A percentile compares a stretch with the other conserved stretches of the same genome.
Evolutionary conservation across 2,113 vertebrate genomes (phyloP).

Genomic region (Tetrao urogallus): DNA sequence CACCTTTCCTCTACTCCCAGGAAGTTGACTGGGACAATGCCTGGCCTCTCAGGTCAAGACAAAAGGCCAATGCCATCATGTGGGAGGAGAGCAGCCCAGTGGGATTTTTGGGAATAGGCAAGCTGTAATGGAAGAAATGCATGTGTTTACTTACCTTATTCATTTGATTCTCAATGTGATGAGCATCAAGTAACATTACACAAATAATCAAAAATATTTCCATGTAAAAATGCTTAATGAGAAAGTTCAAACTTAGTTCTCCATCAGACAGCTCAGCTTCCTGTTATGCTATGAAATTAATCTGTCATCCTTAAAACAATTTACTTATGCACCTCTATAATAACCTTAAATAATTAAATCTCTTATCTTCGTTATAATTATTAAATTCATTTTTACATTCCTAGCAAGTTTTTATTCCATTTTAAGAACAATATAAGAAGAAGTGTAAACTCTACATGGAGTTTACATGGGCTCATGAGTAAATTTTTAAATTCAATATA

Average conservation of each 20-base stretch:
- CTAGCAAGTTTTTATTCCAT: not conserved
- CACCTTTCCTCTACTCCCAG: not conserved
- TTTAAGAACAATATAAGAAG: not conserved
- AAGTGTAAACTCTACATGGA: not conserved
- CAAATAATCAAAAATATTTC: not conserved
- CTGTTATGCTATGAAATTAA: not conserved
- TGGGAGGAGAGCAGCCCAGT: not conserved
- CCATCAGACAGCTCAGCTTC: not conserved
- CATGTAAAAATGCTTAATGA: not conserved
- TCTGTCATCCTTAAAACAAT: not conserved
- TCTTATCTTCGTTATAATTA: not conserved
- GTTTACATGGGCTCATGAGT: not conserved
- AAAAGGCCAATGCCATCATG: rapidly evolving
- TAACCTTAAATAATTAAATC: not conserved
- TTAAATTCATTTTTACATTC: not conserved
- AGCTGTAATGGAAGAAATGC: not conserved
- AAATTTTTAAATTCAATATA: not conserved
- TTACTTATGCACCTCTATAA: not conserved
- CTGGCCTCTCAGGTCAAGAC: not conserved
- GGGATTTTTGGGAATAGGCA: not conserved
- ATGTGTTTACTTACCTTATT: not conserved
- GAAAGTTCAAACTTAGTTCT: not conserved
- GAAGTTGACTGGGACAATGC: not conserved
- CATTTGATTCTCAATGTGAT: not conserved
- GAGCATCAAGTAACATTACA: rapidly evolving